Conservation (phyloP, 1,140 invertebrate genomes). For the Euura saliciscinereae region DNA sequence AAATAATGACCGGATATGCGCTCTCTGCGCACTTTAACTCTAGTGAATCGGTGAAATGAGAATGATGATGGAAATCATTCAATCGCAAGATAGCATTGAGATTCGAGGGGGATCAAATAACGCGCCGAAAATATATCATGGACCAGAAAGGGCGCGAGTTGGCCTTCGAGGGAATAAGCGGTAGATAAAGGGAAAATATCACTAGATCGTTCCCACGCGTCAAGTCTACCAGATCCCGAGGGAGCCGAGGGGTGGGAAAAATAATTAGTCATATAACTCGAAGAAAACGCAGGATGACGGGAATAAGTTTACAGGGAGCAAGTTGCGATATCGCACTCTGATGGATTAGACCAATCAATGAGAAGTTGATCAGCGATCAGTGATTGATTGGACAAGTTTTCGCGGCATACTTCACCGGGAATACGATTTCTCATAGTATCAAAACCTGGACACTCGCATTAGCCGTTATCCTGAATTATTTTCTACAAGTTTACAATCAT, state of each 20-base stretch:
- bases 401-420: constrained; percentile 11
- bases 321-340: constrained; percentile 24
- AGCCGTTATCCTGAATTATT: background rate
- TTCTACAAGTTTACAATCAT: background rate
- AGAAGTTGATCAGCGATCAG: constrained; percentile 26
- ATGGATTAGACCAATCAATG: constrained; percentile 37
- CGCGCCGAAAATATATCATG: too few species aligned
- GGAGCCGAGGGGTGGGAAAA: constrained; percentile 27
- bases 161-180: constrained; percentile 23
- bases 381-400: constrained; percentile 43
- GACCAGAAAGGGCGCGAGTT: constrained; percentile 17
- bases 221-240: background rate
- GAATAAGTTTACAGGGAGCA: constrained; percentile 21
- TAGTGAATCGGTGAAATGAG: too few species aligned
- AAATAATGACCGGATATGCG: too few species aligned
- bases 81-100: too few species aligned
- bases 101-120: background rate
- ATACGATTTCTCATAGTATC: background rate
- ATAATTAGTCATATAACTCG: constrained; percentile 37
- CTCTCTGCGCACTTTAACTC: too few species aligned
- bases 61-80: too few species aligned
- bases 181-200: constrained; percentile 21
- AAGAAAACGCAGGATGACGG: constrained; percentile 16
- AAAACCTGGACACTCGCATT: background rate
- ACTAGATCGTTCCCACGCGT: background rate